These are phyloP conservation scores for Heliconius sara DNA, from an alignment of 2,888 invertebrate species.

Conservation along the genomic window DNA sequence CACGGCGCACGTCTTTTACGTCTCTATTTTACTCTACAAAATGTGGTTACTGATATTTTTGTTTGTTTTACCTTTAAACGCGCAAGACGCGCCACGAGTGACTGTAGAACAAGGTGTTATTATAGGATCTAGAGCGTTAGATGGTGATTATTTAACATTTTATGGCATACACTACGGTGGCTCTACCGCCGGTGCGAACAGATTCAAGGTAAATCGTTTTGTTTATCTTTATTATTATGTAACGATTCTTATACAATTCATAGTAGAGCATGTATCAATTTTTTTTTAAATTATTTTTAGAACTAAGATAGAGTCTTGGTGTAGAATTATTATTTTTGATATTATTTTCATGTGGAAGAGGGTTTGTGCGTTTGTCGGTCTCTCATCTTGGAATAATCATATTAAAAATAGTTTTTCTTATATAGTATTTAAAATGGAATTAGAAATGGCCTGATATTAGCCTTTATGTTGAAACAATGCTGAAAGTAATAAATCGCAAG, in stretches of 20 bases:
- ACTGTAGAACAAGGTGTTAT: conserved; percentile 68
- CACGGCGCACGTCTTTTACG: conserved; percentile 36
- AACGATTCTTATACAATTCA: neutral
- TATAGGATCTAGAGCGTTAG: conserved; percentile 56
- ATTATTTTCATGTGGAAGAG: neutral
- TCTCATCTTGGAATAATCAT: no score
- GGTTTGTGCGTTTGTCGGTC: no score
- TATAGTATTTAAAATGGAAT: neutral
- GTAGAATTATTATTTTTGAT: neutral
- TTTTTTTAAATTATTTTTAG: neutral
- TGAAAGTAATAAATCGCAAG: neutral
- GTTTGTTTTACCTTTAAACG: conserved; percentile 52
- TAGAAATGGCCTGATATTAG: neutral
- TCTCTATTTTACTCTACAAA: neutral
- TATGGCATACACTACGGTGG: conserved; percentile 74
- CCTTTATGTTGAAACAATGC: neutral
- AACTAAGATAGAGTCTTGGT: neutral
- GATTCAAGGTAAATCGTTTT: conserved; percentile 61
- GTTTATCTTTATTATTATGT: conserved; percentile 20
- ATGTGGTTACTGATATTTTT: conserved; percentile 48
- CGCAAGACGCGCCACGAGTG: conserved; percentile 60
- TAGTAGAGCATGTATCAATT: neutral
- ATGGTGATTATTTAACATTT: conserved; percentile 63
- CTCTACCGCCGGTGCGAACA: conserved; percentile 57
- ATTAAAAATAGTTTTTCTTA: no score